Evolutionary conservation across 92 coral and sea anemone species (phyloP).

Genomic region (Pocillopora meandrina): DNA sequence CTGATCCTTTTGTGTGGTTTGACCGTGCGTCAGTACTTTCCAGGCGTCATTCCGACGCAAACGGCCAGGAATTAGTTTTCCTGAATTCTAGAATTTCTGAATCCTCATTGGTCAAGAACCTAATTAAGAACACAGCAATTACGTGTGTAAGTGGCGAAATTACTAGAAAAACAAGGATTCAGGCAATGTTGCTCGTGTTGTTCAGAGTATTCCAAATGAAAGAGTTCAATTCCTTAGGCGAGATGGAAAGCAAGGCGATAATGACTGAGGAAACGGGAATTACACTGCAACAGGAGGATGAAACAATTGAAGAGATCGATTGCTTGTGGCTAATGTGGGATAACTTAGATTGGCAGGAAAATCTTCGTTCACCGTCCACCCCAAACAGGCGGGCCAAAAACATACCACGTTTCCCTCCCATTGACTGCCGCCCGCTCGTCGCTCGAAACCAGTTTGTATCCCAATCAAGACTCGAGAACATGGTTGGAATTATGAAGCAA

Average conservation of each 20-base stretch:
- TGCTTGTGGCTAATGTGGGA: constrained; percentile 33
- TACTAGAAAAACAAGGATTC: too few relatives aligned
- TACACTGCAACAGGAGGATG: neutral
- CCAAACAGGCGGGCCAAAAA: neutral
- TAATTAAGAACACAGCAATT: too few relatives aligned
- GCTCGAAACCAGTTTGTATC: constrained; percentile 25
- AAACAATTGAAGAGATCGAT: constrained; percentile 1
- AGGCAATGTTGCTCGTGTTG: too few relatives aligned
- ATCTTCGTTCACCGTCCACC: neutral
- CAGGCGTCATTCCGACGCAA: too few relatives aligned
- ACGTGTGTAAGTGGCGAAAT: too few relatives aligned
- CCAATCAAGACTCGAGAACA: neutral
- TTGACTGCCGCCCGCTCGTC: constrained; percentile 12
- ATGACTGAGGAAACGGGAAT: neutral
- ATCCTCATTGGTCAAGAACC: too few relatives aligned
- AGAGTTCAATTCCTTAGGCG: too few relatives aligned
- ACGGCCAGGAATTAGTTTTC: too few relatives aligned
- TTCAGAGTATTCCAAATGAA: neutral
- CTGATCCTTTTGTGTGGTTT: too few relatives aligned
- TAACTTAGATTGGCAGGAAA: neutral
- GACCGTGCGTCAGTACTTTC: too few relatives aligned
- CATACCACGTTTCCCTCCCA: neutral
- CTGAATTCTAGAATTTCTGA: too few relatives aligned
- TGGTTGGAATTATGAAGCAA: neutral
- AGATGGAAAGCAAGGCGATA: neutral